Conservation (phyloP, 2,797 vertebrate species). For the Coreius guichenoti region DNA sequence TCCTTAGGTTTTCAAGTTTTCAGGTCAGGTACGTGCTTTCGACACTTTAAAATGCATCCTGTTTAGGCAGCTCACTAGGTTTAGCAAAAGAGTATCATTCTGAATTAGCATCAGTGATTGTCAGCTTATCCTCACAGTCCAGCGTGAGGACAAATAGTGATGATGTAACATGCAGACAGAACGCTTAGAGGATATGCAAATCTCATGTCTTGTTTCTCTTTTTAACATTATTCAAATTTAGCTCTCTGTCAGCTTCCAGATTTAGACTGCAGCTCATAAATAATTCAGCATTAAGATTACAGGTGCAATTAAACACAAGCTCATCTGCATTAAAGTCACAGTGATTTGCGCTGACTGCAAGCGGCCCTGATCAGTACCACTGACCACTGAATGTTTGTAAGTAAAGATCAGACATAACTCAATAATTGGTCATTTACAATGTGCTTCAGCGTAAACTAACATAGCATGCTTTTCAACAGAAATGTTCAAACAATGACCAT, state of each 20-base stretch:
- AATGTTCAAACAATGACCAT: not conserved
- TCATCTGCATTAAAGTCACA: constrained; percentile 56
- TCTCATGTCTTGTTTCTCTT: constrained; percentile 9
- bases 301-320: constrained; percentile 68
- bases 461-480: not conserved
- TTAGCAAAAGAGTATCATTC: constrained; percentile 9
- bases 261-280: constrained; percentile 65
- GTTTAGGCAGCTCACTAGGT: not conserved
- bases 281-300: constrained; percentile 66
- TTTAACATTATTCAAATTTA: constrained; percentile 62
- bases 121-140: not conserved
- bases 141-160: constrained; percentile 23
- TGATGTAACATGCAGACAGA: constrained; percentile 35
- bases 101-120: constrained; percentile 22
- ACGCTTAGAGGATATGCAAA: constrained; percentile 22
- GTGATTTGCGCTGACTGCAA: constrained; percentile 29
- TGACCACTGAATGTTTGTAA: not conserved
- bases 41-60: not conserved
- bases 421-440: not conserved
- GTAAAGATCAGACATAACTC: not conserved
- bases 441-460: not conserved
- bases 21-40: not conserved
- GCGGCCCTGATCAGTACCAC: not conserved
- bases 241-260: constrained; percentile 62
- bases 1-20: not conserved